phyloP scores from a whole-genome alignment of 2,113 vertebrate genomes.

The Rhinichthys klamathensis region DNA sequence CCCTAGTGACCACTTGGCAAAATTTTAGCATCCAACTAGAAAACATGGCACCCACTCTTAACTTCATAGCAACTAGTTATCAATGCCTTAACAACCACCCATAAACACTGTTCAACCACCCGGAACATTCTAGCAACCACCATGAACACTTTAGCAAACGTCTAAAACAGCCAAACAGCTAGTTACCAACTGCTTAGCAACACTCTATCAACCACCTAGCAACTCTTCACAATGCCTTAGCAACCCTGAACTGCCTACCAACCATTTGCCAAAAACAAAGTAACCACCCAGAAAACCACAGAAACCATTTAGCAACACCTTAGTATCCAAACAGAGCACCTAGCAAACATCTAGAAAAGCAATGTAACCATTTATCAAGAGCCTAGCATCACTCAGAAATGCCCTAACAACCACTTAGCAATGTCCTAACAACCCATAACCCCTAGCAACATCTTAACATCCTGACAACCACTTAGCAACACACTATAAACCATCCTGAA shows the following conservation, averaged over 20 bases:
- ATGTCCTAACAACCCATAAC: neutral
- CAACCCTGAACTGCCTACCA: neutral
- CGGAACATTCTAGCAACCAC: neutral
- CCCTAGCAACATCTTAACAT: no score
- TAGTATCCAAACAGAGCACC: neutral
- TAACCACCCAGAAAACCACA: neutral
- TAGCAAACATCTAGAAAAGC: neutral
- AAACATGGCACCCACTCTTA: neutral
- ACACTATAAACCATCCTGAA: neutral
- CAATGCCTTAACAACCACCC: neutral
- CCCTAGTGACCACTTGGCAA: no score
- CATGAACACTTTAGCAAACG: no score
- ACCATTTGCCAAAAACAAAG: neutral
- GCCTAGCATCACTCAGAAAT: no score
- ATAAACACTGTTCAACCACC: neutral
- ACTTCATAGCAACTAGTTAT: neutral
- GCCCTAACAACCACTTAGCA: neutral
- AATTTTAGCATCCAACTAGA: neutral
- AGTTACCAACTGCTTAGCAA: neutral
- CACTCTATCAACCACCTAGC: neutral
- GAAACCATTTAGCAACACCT: neutral
- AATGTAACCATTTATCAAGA: neutral
- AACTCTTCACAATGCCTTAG: neutral
- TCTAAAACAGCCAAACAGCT: no score
- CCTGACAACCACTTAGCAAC: neutral